Conservation (phyloP, 2,113 vertebrate genomes). For the Lasiurus cinereus region DNA sequence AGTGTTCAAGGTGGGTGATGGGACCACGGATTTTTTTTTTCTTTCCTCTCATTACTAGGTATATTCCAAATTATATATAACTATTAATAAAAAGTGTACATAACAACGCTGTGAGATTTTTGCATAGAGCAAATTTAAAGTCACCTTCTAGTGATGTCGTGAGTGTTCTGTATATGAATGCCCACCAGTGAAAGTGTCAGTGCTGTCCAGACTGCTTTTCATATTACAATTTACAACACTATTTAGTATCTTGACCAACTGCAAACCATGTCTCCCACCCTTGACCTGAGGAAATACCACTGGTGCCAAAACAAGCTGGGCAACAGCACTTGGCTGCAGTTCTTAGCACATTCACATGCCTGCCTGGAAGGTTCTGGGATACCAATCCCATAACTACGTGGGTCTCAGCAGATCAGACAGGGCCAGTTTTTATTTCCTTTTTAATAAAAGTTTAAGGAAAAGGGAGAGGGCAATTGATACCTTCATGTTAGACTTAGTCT, state of each 20-base stretch:
- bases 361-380: not conserved
- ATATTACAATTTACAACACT: not conserved
- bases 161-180: accelerated
- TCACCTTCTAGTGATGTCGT: not conserved
- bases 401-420: not conserved
- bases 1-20: not conserved
- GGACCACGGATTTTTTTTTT: not conserved
- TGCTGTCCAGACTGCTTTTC: not conserved
- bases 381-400: not conserved
- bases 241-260: not conserved
- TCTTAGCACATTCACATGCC: not conserved
- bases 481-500: not conserved
- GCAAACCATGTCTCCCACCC: not conserved
- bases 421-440: not conserved
- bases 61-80: not conserved
- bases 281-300: not conserved
- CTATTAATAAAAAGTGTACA: not conserved
- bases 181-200: not conserved
- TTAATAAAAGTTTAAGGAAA: not conserved
- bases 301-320: not conserved
- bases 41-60: not conserved
- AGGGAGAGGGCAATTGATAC: not conserved
- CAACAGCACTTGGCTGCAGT: not conserved
- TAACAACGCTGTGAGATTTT: not conserved
- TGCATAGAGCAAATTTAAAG: not conserved